Evolutionary conservation across 2,888 invertebrate species (phyloP).

Genomic region (Caenorhabditis sp.): DNA sequence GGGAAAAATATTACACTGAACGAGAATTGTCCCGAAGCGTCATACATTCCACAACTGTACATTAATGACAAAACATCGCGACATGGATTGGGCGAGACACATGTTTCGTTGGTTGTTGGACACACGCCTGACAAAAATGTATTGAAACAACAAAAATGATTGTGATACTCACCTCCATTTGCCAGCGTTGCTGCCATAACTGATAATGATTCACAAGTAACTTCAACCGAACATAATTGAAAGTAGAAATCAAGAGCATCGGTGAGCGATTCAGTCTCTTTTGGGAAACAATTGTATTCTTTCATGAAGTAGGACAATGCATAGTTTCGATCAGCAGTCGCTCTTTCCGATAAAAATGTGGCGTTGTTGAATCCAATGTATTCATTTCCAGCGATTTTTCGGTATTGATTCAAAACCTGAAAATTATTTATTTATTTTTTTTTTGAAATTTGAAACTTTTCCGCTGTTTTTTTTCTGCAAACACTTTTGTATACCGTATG

Average conservation of each 20-base stretch:
- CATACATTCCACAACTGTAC: conserved; percentile 87
- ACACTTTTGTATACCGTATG: no score
- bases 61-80: conserved; percentile 94
- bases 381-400: conserved; percentile 83
- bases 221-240: conserved; percentile 93
- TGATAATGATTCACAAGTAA: conserved; percentile 88
- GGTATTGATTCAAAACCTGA: conserved; percentile 68
- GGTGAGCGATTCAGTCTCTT: conserved; percentile 38
- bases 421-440: conserved; percentile 19
- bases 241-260: conserved; percentile 73
- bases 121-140: conserved; percentile 67
- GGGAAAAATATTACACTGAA: conserved; percentile 77
- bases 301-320: conserved; percentile 96
- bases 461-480: no score
- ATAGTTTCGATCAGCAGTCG: conserved; percentile 91
- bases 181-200: conserved; percentile 94
- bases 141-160: no score
- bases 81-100: conserved; percentile 79
- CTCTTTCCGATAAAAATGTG: conserved; percentile 78
- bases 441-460: conserved; percentile 2
- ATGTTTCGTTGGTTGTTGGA: conserved; percentile 64
- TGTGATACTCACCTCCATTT: conserved; percentile 80
- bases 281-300: conserved; percentile 75
- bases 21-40: conserved; percentile 76
- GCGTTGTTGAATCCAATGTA: conserved; percentile 78